Evolutionary conservation across 2,797 vertebrate genomes (phyloP).

Genomic region (Semaprochilodus insignis): DNA sequence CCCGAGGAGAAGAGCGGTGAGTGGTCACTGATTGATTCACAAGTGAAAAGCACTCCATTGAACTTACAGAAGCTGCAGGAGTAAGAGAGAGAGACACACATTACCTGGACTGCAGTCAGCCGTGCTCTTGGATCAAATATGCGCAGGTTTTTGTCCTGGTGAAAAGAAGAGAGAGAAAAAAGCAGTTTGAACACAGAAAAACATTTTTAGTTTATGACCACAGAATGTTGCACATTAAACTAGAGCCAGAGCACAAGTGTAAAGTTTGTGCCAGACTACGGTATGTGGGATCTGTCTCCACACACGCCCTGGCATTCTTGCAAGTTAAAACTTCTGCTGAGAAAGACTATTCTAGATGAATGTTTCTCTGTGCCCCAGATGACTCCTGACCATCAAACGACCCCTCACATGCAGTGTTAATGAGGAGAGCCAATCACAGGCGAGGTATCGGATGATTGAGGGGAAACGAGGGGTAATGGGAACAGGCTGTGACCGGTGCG

Average conservation of each 20-base stretch:
- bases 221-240: neutral
- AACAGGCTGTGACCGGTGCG: slow-evolving; percentile 73
- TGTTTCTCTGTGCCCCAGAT: neutral
- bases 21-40: neutral
- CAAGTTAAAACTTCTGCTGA: neutral
- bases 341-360: neutral
- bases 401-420: slow-evolving; percentile 65
- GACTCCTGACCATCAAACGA: slow-evolving; percentile 48
- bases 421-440: slow-evolving; percentile 73
- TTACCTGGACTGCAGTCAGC: slow-evolving; percentile 86
- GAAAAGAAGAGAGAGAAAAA: slow-evolving; percentile 33
- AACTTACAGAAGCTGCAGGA: neutral
- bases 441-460: slow-evolving; percentile 65
- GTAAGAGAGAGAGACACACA: neutral
- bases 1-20: neutral
- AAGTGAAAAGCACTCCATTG: neutral
- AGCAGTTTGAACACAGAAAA: neutral
- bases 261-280: neutral
- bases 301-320: neutral
- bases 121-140: slow-evolving; percentile 90
- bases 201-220: neutral
- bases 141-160: slow-evolving; percentile 91
- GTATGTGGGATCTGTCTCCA: neutral
- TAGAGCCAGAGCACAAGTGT: too few species aligned
- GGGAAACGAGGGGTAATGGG: slow-evolving; percentile 78